Evolutionary conservation across 2,797 vertebrate species (phyloP).

Genomic region (Mergus octosetaceus): DNA sequence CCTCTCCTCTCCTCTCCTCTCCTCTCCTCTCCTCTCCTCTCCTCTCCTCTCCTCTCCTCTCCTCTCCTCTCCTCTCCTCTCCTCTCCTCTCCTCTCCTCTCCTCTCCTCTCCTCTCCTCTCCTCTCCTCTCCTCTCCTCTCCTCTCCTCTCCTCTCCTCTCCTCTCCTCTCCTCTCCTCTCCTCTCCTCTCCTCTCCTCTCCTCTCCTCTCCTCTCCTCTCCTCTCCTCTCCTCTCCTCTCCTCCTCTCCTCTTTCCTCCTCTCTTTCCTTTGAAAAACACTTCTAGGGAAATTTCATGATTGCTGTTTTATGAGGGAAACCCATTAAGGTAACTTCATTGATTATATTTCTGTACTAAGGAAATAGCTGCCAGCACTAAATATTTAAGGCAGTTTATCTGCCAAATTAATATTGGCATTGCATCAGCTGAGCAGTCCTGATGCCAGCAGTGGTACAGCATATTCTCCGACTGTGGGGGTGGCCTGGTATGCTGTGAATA

Average conservation of each 20-base stretch:
- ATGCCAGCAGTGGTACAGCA: background rate
- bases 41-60: too few species aligned
- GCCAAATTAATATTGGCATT: slow-evolving; percentile 31
- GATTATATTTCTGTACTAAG: slow-evolving; percentile 55
- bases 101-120: background rate
- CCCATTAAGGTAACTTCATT: slow-evolving; percentile 44
- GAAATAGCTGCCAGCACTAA: slow-evolving; percentile 54
- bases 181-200: too few species aligned
- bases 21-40: too few species aligned
- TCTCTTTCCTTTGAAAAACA: background rate
- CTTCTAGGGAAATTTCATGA: slow-evolving; percentile 28
- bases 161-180: too few species aligned
- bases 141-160: too few species aligned
- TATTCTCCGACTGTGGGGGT: background rate
- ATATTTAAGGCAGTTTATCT: slow-evolving; percentile 62
- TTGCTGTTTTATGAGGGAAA: slow-evolving; percentile 55
- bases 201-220: too few species aligned
- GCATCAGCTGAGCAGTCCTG: background rate
- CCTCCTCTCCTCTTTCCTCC: background rate
- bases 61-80: background rate
- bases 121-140: fast-evolving
- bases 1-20: background rate
- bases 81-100: fast-evolving
- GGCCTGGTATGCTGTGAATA: background rate
- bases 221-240: too few species aligned